Evolutionary conservation across 1,140 invertebrate species (phyloP), one percentile per base, ranked within the genome.

Genomic region (Euura saliciscinereae): DNA sequence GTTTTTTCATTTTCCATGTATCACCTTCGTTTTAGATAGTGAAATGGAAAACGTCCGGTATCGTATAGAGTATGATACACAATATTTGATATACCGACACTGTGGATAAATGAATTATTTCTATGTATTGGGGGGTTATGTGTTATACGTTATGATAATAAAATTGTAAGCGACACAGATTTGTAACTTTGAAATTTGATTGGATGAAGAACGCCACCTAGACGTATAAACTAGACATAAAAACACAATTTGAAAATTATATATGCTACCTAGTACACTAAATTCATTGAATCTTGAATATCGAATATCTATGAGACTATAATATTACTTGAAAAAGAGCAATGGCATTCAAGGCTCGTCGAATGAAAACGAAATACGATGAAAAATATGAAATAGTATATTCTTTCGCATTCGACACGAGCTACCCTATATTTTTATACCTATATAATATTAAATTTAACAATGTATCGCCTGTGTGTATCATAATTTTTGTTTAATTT

Each of bases 251-350:
- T 28, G 72, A 82, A 80, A 82, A 84, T 85, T 81, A 79, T 79
- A 80, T 81, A 81, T 76, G 28, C 28, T 28, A 28, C 73, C 74
- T 80, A 82, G 75, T 71, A 28, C 28, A 75, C 79, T 84, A 82
- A 85, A 84, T 85, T 81, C 74, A 75, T 84, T 86, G 28, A 85
- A 83, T 82, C 78, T 81, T 85, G 28, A 28, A 28, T 28, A 86
- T 75, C 82, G 81, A 85, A 78, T 84, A 80, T 44, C 84, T 59
- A 28, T 28, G 28, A 28, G 28, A 1, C 28, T 28, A 28, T 1
- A 28, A 28, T 28, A 28, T 28, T 28, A 59, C 10, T 84, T 79
- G 74, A 80, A 84, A 80, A 73, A 75, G 68, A 75, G 72, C 80
- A 74, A 81, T 78, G 78, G 75, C 80, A 79, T 75, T 74, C 66